Conservation (phyloP, 92 coral and sea anemone species). For the Epizoanthus illoricatus region DNA sequence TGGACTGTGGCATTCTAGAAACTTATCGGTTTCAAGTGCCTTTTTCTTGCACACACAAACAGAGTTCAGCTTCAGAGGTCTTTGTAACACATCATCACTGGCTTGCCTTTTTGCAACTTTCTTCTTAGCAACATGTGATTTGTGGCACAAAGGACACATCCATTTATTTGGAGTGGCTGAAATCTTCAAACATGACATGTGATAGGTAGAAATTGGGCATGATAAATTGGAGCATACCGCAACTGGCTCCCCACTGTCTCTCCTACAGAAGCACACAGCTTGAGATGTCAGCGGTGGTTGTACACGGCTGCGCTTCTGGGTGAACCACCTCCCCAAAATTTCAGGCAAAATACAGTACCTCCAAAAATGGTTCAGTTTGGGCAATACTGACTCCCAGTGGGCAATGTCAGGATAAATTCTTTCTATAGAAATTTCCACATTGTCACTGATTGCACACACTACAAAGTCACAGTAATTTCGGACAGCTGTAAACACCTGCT, state of each 20-base stretch:
- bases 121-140: constrained; percentile 37
- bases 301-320: constrained; percentile 36
- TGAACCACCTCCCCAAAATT: constrained; percentile 58
- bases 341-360: constrained; percentile 53
- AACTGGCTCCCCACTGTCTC: constrained; percentile 28
- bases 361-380: constrained; percentile 60
- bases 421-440: constrained; percentile 40
- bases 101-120: not conserved
- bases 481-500: constrained; percentile 50
- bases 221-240: constrained; percentile 27
- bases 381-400: constrained; percentile 57
- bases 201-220: constrained; percentile 44
- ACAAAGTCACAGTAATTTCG: constrained; percentile 43
- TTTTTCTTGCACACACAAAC: constrained; percentile 49
- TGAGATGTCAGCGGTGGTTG: not conserved
- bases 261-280: constrained; percentile 47
- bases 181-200: constrained; percentile 49
- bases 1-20: no score
- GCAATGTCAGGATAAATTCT: constrained; percentile 47
- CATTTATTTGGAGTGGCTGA: constrained; percentile 37
- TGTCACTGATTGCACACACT: constrained; percentile 48
- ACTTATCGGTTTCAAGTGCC: constrained; percentile 5
- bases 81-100: constrained; percentile 21
- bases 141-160: constrained; percentile 56
- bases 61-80: constrained; percentile 39